These are phyloP conservation scores for Cynopterus brachyotis DNA, from an alignment of 2,113 vertebrate species.

Conservation along the genomic window DNA sequence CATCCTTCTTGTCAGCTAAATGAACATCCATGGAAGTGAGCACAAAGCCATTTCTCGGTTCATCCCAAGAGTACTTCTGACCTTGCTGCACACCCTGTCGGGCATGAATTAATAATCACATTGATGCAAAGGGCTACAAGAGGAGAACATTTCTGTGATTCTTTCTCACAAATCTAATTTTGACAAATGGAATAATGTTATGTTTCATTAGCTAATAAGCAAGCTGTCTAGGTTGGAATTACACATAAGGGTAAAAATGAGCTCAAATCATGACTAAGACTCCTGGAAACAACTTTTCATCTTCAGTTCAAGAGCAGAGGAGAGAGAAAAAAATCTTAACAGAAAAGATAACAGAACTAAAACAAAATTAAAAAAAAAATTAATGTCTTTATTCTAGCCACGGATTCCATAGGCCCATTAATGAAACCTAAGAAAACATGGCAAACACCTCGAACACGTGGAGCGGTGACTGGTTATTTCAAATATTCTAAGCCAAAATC, in stretches of 20 bases:
- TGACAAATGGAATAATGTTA: constrained; percentile 3
- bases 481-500: neutral
- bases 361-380: neutral
- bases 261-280: neutral
- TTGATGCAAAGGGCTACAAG: neutral
- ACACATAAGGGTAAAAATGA: neutral
- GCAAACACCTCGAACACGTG: neutral
- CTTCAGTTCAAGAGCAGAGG: neutral
- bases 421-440: constrained; percentile 23
- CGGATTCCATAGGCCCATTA: neutral
- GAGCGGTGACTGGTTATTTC: neutral
- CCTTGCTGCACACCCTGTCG: neutral
- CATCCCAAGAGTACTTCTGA: neutral
- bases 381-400: neutral
- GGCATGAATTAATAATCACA: neutral
- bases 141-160: neutral
- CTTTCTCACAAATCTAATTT: neutral
- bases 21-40: neutral
- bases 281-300: neutral
- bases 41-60: neutral
- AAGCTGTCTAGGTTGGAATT: neutral
- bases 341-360: neutral
- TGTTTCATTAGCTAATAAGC: constrained; percentile 34
- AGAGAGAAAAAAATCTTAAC: neutral
- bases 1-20: neutral